These are phyloP conservation scores for Threskiornis aethiopicus DNA, from an alignment of 2,797 vertebrate genomes.

Conservation along the genomic window DNA sequence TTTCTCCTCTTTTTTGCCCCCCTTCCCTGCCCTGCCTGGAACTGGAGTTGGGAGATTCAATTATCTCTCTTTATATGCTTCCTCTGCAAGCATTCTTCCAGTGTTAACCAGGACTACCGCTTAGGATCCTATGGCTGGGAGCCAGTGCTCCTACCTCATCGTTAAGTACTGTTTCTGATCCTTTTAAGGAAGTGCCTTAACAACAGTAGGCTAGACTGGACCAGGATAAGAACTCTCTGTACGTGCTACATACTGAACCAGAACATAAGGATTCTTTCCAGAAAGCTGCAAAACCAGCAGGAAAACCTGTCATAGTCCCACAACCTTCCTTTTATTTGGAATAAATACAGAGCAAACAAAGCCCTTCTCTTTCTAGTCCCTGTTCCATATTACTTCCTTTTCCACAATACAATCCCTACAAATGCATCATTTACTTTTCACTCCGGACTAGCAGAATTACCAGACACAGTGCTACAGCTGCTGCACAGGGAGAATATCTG, in stretches of 20 bases:
- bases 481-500: neutral
- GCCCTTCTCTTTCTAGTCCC: neutral
- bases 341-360: neutral
- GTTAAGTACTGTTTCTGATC: neutral
- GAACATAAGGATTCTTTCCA: neutral
- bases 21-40: neutral
- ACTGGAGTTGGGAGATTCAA: neutral
- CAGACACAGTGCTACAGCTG: neutral
- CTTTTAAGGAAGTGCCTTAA: neutral
- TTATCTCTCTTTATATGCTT: neutral
- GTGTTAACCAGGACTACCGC: neutral
- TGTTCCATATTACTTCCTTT: rapidly evolving
- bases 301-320: neutral
- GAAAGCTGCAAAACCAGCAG: neutral
- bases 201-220: neutral
- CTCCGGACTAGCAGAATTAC: neutral
- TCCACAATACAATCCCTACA: neutral
- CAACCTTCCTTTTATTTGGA: neutral
- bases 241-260: neutral
- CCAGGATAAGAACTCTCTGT: neutral
- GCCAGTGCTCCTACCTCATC: neutral
- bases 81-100: neutral
- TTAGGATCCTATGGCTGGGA: neutral
- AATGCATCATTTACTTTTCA: neutral
- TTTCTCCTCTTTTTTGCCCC: rapidly evolving